Conservation (phyloP, 2,888 invertebrate species). For the Pteria penguin region DNA sequence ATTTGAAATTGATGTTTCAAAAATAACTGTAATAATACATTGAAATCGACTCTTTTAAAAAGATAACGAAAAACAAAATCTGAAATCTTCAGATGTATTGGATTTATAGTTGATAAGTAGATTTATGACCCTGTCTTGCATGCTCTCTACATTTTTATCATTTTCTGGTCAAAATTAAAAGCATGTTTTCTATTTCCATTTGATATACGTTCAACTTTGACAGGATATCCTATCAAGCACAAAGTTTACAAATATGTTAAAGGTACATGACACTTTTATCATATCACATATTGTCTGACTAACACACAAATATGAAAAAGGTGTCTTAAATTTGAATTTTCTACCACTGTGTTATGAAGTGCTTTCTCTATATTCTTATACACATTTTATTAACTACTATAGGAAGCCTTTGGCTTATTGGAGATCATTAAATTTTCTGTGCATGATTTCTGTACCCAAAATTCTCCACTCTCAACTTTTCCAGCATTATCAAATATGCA, state of each 20-base stretch:
- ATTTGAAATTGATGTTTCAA: not conserved
- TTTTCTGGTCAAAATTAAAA: slow-evolving; percentile 8
- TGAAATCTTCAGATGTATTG: not conserved
- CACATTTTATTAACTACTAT: not conserved
- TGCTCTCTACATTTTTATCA: slow-evolving; percentile 2
- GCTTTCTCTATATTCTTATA: not conserved
- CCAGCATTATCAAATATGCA: not conserved
- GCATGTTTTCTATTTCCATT: not conserved
- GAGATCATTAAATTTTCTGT: slow-evolving; percentile 43
- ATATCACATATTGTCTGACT: not conserved
- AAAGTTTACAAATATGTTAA: not conserved
- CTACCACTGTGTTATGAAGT: not conserved
- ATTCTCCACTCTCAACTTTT: slow-evolving; percentile 6
- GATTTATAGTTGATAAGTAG: not conserved
- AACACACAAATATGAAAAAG: not conserved
- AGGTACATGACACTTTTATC: not conserved
- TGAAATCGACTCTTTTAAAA: slow-evolving; percentile 6
- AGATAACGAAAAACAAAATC: slow-evolving; percentile 9
- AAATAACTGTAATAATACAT: not conserved
- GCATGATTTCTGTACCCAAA: slow-evolving; percentile 31
- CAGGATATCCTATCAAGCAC: not conserved
- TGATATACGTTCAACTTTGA: not conserved
- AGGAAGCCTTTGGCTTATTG: slow-evolving; percentile 31
- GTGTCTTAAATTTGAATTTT: too few relatives aligned
- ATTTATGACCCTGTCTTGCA: slow-evolving; percentile 14